Evolutionary conservation across 2,113 vertebrate genomes (phyloP).

Genomic region (Paralichthys olivaceus): DNA sequence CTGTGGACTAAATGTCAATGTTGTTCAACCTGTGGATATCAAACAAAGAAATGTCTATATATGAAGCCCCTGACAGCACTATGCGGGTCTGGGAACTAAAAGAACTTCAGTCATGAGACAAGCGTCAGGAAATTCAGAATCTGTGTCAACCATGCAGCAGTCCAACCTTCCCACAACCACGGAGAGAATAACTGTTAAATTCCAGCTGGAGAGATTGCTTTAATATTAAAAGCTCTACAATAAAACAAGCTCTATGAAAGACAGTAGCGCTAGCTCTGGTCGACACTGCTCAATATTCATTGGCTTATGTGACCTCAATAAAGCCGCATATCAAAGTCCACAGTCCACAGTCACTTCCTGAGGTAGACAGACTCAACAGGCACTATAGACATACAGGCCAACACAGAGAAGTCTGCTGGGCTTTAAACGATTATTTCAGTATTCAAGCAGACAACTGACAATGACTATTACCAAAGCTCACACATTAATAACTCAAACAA

Average conservation of each 20-base stretch:
- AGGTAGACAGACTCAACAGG: not conserved
- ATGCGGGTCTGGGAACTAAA: not conserved
- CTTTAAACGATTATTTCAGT: not conserved
- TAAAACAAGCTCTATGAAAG: not conserved
- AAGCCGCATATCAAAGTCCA: conserved; percentile 15
- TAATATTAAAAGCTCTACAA: not conserved
- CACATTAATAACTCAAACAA: not conserved
- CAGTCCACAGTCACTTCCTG: conserved; percentile 20
- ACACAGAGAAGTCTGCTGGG: not conserved
- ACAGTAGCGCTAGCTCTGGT: not conserved
- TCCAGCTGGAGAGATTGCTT: not conserved
- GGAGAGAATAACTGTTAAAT: not conserved
- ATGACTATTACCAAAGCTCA: not conserved
- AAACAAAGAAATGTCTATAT: not conserved
- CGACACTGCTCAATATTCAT: not conserved
- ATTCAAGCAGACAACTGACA: not conserved
- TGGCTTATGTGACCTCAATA: not conserved
- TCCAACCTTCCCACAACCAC: not conserved
- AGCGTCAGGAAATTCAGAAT: conserved; percentile 15
- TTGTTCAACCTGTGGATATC: not conserved
- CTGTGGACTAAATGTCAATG: not conserved
- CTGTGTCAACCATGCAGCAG: not conserved
- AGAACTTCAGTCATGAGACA: not conserved
- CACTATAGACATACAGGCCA: not conserved
- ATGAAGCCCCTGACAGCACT: not conserved